A percentile compares a stretch with the other conserved stretches of the same genome.
Conservation (phyloP, 2,888 invertebrate genomes). For the Fragum sueziense region DNA sequence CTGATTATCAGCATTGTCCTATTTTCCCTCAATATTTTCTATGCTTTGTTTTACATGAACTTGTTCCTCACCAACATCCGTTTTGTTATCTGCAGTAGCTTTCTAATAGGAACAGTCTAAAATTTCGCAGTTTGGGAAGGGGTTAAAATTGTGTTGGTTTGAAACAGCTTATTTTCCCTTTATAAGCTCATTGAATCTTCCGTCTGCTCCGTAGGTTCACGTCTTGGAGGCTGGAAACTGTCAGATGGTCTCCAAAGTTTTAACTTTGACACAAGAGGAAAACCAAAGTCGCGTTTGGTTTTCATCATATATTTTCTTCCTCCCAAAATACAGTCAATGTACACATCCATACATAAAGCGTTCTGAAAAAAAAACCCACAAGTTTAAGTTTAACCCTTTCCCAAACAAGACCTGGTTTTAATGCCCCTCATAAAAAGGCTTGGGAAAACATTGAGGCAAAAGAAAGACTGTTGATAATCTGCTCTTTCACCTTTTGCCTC, state of each 20-base stretch:
- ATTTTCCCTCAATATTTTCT: too few species aligned
- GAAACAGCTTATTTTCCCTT: too few species aligned
- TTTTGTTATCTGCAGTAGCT: not conserved
- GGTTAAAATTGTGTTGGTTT: not conserved
- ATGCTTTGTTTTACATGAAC: too few species aligned
- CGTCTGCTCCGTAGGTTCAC: slow-evolving; percentile 47
- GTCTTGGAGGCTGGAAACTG: slow-evolving; percentile 21
- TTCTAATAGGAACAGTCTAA: not conserved
- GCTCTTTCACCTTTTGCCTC: too few species aligned
- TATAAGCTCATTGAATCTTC: slow-evolving; percentile 30
- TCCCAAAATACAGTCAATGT: slow-evolving; percentile 16
- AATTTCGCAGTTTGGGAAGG: not conserved
- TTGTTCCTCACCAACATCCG: not conserved
- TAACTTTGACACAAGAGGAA: slow-evolving; percentile 52
- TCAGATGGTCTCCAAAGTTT: slow-evolving; percentile 41
- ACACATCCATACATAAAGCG: slow-evolving; percentile 22
- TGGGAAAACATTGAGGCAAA: too few species aligned
- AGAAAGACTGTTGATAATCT: too few species aligned
- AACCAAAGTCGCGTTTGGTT: slow-evolving; percentile 39
- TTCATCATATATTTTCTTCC: not conserved
- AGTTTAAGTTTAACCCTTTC: too few species aligned
- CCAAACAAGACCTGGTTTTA: too few species aligned
- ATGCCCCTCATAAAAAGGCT: too few species aligned
- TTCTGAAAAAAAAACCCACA: slow-evolving; percentile 27
- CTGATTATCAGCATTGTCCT: too few species aligned